Base-by-base conservation (phyloP, 2,113 vertebrate genomes). In the Mobula hypostoma region DNA sequence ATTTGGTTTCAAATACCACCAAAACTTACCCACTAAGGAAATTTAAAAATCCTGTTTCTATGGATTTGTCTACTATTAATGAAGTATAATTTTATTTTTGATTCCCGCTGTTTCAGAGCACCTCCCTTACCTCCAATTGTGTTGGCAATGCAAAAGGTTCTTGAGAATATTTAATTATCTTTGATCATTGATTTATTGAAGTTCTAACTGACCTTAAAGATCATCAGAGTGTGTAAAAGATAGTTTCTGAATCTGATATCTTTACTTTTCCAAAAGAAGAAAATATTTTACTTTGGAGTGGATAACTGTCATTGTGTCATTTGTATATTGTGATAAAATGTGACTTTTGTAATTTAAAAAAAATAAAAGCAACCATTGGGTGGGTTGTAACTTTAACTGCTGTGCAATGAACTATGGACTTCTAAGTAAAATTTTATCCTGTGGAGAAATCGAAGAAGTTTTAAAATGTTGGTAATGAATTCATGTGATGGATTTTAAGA, bases 41-140 rank as follows among this genome's bases (percentile, higher is more conserved):
- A 72, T 74, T 56, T 48, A 24, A 56, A 93, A 48, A 68, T 32
- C 40, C 36, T 48, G 40, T 36, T 74, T n/a, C 48, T 72, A 19
- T 74, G 36, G 70, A 21, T 93, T 93, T 93, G 36, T 93, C 91
- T 76, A 27, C 68, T 76, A 14, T 93, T 93, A 93, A 93, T 76
- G 36, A 36, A 90, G 27, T 32, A 6, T 17, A 32, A 7, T 93
- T 92, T 92, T 93, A 14, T 76, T 93, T 93, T 74, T 48, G n/a
- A 74, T 40, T 6, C 91, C 91, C 24, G 14, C 74, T 21, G 21
- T 27, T 74, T 74, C 21, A 48, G 36, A 74, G 40, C 1, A 15
- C 36, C 27, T 27, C 12, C 7, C 17, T 48, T 21, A 5, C 74
- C 19, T 21, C 40, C 36, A 74, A 72, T 40, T 15, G n/a, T 76